Conservation (phyloP, 2,888 invertebrate genomes). For the Trissonchulus latispiculum region DNA sequence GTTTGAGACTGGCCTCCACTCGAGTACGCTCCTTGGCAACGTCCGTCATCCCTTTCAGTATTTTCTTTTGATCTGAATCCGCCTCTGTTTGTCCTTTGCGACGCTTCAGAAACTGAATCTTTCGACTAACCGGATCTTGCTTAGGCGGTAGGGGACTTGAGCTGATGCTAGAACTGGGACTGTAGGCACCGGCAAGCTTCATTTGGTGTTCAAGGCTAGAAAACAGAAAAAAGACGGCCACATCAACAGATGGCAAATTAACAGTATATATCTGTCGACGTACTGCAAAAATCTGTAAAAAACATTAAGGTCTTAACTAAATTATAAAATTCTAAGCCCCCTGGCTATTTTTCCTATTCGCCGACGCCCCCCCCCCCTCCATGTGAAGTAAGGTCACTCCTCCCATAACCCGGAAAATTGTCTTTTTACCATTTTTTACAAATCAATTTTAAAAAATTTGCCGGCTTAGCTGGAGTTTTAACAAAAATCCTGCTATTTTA, state of each 20-base stretch:
- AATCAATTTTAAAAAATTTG: too few relatives aligned
- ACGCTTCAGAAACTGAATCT: constrained; percentile 63
- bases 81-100: constrained; percentile 57
- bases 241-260: not conserved
- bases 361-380: too few relatives aligned
- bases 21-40: constrained; percentile 63
- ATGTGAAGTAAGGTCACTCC: too few relatives aligned
- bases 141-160: constrained; percentile 10
- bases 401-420: too few relatives aligned
- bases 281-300: too few relatives aligned
- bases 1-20: constrained; percentile 46
- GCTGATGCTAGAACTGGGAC: constrained; percentile 16
- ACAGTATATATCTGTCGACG: not conserved
- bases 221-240: not conserved
- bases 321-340: too few relatives aligned
- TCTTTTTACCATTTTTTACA: too few relatives aligned
- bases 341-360: too few relatives aligned
- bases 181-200: constrained; percentile 58
- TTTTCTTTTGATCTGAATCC: constrained; percentile 75
- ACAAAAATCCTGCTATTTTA: too few relatives aligned
- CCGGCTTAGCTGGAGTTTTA: too few relatives aligned
- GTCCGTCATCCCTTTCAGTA: constrained; percentile 74
- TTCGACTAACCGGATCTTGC: constrained; percentile 83
- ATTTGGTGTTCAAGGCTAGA: constrained; percentile 75
- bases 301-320: too few relatives aligned